Evolutionary conservation across 2,113 vertebrate genomes (phyloP).

Genomic region (Muntiacus reevesi): DNA sequence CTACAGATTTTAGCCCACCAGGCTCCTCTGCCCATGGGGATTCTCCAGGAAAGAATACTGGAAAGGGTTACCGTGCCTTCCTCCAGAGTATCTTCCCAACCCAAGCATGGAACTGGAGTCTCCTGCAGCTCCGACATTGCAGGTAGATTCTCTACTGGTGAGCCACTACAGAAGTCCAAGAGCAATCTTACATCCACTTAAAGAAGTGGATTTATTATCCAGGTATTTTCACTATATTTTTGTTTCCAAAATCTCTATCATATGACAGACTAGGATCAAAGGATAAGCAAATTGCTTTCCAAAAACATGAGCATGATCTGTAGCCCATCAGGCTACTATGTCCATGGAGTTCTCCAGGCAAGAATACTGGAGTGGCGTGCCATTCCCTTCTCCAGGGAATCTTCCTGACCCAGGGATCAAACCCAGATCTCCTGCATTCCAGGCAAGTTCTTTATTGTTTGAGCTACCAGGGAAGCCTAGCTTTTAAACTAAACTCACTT

Average conservation of each 20-base stretch:
- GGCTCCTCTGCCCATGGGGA: neutral
- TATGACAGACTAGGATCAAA: neutral
- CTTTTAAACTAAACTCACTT: neutral
- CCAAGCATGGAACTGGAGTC: neutral
- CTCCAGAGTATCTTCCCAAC: neutral
- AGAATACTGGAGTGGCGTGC: neutral
- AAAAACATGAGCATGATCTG: neutral
- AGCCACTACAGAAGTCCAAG: neutral
- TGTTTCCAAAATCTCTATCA: neutral
- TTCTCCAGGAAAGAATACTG: neutral
- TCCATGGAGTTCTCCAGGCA: neutral
- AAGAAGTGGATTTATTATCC: neutral
- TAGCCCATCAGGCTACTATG: neutral
- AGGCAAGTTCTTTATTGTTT: neutral
- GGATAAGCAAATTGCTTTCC: neutral
- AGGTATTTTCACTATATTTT: neutral
- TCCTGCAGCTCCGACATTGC: neutral
- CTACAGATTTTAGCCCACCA: neutral
- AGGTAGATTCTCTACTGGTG: neutral
- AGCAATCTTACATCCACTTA: neutral
- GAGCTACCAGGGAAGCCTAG: neutral
- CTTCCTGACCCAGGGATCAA: neutral
- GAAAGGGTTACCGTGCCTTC: neutral
- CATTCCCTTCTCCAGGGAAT: neutral
- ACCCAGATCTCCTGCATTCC: neutral